phyloP scores from a whole-genome alignment of 2,113 vertebrate species.

The Nothocercus julius region DNA sequence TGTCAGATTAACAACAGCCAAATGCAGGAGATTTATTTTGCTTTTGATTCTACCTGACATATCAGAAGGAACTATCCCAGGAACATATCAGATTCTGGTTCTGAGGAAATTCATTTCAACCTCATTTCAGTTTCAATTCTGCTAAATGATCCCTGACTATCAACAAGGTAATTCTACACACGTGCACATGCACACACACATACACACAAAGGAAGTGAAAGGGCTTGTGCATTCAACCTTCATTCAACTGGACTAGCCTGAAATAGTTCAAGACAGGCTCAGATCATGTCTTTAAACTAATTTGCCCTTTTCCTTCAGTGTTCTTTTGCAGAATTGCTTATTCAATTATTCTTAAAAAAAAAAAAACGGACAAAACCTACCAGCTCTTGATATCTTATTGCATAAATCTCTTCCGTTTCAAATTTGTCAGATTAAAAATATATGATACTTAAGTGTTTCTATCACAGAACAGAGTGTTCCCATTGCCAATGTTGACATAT shows the following conservation, averaged over 20 bases:
- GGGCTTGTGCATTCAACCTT: neutral
- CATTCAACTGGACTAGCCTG: neutral
- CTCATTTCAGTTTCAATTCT: conserved; percentile 1
- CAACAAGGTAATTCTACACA: neutral
- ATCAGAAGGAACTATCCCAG: conserved; percentile 45
- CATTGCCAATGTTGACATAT: neutral
- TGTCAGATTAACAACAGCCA: neutral
- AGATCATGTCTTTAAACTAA: neutral
- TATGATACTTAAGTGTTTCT: neutral
- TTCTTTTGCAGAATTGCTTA: neutral
- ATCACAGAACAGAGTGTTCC: neutral
- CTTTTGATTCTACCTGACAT: conserved; percentile 24
- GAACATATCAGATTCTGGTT: conserved; percentile 4
- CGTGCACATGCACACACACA: neutral
- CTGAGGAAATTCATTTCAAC: conserved; percentile 38
- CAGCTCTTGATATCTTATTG: neutral
- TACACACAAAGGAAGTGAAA: neutral
- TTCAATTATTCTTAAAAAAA: neutral
- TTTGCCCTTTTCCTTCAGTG: neutral
- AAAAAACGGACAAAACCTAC: neutral
- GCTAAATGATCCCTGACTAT: conserved; percentile 30
- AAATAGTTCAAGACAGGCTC: neutral
- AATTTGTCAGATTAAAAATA: neutral
- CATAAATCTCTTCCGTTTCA: neutral
- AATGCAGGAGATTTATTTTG: conserved; percentile 19